Evolutionary conservation across 2,113 vertebrate genomes (phyloP).

Genomic region (Ammospiza caudacuta): DNA sequence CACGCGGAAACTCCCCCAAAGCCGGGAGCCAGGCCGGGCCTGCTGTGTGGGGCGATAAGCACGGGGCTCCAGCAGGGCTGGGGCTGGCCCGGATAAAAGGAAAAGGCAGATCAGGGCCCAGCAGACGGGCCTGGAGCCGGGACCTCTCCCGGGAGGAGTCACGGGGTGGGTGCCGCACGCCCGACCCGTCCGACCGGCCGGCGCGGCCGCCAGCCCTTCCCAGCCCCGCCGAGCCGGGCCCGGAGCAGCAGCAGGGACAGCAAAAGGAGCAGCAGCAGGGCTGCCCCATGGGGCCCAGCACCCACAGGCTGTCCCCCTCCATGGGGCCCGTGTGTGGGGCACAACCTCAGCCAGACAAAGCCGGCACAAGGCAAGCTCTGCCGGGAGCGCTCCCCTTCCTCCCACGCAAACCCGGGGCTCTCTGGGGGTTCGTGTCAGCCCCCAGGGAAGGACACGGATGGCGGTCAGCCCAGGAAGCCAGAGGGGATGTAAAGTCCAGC

Average conservation of each 20-base stretch:
- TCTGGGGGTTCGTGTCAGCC: rapidly evolving
- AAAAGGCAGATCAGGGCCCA: background rate
- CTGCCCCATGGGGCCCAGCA: rapidly evolving
- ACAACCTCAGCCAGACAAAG: rapidly evolving
- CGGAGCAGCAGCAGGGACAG: background rate
- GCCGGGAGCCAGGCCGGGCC: rapidly evolving
- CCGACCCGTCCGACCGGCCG: slow-evolving; percentile 58
- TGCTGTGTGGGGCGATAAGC: background rate
- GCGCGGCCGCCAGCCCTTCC: background rate
- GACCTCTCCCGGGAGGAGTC: background rate
- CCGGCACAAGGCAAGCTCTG: rapidly evolving
- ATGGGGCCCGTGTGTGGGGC: rapidly evolving
- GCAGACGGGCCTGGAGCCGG: background rate
- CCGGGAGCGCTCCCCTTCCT: rapidly evolving
- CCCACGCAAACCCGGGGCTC: rapidly evolving
- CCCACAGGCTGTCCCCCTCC: background rate
- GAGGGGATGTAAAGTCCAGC: background rate
- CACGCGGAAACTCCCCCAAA: rapidly evolving
- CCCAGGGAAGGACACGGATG: rapidly evolving
- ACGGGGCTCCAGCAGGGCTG: background rate
- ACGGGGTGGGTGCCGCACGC: background rate
- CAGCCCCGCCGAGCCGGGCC: background rate
- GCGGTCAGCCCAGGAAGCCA: background rate
- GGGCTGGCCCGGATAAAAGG: background rate
- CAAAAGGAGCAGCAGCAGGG: background rate